Evolutionary conservation across 30 jellyfish, hydroid and myxozoan genomes (phyloP).

Genomic region (Hydractinia echinata): DNA sequence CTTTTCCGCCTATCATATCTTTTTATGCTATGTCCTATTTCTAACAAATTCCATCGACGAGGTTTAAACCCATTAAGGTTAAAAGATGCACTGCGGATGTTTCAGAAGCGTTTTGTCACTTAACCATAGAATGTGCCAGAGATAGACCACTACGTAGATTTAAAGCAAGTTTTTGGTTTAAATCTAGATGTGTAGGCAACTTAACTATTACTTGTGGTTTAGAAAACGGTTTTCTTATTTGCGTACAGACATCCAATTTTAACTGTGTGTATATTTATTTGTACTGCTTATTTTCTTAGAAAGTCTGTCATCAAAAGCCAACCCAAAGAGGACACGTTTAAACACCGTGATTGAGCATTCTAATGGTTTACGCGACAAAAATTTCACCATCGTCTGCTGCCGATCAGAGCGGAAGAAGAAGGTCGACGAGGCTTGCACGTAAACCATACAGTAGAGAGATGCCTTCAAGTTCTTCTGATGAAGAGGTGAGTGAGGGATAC

Average conservation of each 20-base stretch:
- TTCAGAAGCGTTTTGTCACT: too few relatives aligned
- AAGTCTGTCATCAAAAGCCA: neutral
- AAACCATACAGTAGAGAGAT: constrained; percentile 32
- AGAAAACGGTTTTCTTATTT: too few relatives aligned
- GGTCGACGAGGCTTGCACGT: constrained; percentile 15
- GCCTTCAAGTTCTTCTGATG: constrained; percentile 27
- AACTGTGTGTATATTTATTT: neutral
- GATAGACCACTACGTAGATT: neutral
- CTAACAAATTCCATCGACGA: too few relatives aligned
- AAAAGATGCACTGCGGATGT: too few relatives aligned
- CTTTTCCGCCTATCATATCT: too few relatives aligned
- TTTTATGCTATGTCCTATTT: too few relatives aligned
- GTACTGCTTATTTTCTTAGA: neutral
- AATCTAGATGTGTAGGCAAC: too few relatives aligned
- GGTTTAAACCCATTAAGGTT: too few relatives aligned
- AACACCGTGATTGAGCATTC: constrained; percentile 23
- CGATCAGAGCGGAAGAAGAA: neutral
- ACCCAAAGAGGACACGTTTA: constrained; percentile 16
- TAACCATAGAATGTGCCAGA: neutral
- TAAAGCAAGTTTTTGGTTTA: neutral
- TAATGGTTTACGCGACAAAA: neutral
- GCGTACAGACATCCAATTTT: neutral
- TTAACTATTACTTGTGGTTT: too few relatives aligned
- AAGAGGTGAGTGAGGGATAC: constrained; percentile 22
- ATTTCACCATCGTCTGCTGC: neutral